Evolutionary conservation across 1,140 invertebrate genomes (phyloP), one percentile per base, ranked within the genome.

Genomic region (Adoxophyes honmai): DNA sequence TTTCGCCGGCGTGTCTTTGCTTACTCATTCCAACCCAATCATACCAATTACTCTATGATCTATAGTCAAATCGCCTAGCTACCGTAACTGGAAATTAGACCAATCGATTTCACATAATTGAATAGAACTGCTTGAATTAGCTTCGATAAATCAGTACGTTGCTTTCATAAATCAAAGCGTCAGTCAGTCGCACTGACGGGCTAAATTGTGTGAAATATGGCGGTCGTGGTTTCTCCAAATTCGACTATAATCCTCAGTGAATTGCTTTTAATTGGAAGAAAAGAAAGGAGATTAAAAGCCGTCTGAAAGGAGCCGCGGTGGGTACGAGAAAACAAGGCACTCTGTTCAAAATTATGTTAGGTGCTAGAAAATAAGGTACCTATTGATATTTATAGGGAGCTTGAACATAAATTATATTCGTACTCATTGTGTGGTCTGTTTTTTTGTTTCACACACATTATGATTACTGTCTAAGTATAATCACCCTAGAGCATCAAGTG

Each of bases 191-290:
- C 14, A 57, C 74, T 71, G 80, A 77, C 80, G 70, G 73, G 69
- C 60, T 37, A 73, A 83, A 83, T 70, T 60, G 70, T 73, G 76
- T 84, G 76, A 87, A 78, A 84, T 84, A 84, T 84, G 55, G 66
- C 70, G 42, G 2, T 6, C 21, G 59, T 62, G 68, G 59, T 62
- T 67, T 65, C 55, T 66, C 66, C 59, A 80, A 83, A 85, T 81
- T 83, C 73, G 65, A 81, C 61, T 85, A 79, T 80, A 83, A 86
- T 88, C 72, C 70, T 55, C 57, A 10, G 69, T 60, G 70, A 79
- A 84, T 84, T 79, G 78, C 66, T 79, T 78, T 85, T 88, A 84
- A 88, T 88, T 85, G 80, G 77, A 66, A 65, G 67, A 78, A 80
- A 84, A 76, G 66, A 63, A 67, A 60, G 60, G 11, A 6, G 21